These are phyloP conservation scores for Drosophila sordidula DNA, from an alignment of 2,888 invertebrate species.

Conservation along the genomic window DNA sequence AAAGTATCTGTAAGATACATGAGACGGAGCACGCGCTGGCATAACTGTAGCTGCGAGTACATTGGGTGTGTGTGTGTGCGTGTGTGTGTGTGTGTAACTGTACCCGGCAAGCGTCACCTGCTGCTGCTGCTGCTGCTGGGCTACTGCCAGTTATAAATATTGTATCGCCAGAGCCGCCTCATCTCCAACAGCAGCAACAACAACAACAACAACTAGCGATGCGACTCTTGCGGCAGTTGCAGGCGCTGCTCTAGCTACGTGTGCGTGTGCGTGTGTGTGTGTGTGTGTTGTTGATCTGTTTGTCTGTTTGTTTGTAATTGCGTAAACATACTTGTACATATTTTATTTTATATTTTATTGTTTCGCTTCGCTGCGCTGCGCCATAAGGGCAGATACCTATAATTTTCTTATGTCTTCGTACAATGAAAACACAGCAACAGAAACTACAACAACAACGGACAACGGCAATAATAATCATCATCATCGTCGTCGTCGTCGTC, in stretches of 20 bases:
- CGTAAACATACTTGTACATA: constrained; percentile 82
- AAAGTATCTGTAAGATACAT: constrained; percentile 69
- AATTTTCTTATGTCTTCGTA: constrained; percentile 81
- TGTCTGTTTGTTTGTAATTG: constrained; percentile 69
- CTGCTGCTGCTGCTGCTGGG: constrained; percentile 23
- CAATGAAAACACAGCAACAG: constrained; percentile 68
- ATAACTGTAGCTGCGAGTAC: constrained; percentile 13
- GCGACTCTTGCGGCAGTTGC: constrained; percentile 36
- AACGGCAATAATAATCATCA: constrained; percentile 53
- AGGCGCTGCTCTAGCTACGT: constrained; percentile 21
- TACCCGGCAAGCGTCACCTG: constrained; percentile 55
- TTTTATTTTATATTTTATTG: constrained; percentile 83
- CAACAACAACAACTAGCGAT: constrained; percentile 12
- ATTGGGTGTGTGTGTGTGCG: not conserved
- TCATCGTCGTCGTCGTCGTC: constrained; percentile 25
- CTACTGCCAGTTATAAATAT: constrained; percentile 68
- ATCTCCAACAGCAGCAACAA: constrained; percentile 4
- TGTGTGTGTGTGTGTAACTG: constrained; percentile 36
- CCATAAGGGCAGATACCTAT: constrained; percentile 82
- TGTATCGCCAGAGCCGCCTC: constrained; percentile 54
- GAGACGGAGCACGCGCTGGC: constrained; percentile 33
- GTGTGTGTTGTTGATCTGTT: constrained; percentile 27
- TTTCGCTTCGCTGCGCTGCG: constrained; percentile 81
- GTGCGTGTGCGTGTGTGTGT: constrained; percentile 36
- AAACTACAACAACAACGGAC: constrained; percentile 35